Base-by-base conservation (phyloP, 2,113 vertebrate species). In the Pogonocichla stellata region DNA sequence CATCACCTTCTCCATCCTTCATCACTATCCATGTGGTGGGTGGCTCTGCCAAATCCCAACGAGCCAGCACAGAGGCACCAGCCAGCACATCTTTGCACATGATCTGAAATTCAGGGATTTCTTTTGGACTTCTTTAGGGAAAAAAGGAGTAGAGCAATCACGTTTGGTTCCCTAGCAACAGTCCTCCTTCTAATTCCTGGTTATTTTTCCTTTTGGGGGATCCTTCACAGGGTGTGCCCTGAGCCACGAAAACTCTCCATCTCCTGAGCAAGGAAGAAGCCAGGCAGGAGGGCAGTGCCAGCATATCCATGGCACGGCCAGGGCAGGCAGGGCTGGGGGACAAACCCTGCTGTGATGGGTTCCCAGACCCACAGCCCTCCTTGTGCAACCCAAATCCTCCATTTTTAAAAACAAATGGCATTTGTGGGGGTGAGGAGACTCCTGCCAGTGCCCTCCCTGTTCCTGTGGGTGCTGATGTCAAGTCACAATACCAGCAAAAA, bases 91-190 rank as follows among this genome's bases (percentile, higher is more conserved):
- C 48, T 23, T 24, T 53, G 47, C 64, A 53, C 36, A 16, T 58
- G 47, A 80, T 60, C 22, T 62, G 56, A 73, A 88, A 93, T 86
- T 43, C 86, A 43, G 83, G 83, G 86, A 73, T 94, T 93, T 92
- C 86, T 94, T 45, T 78, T 71, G 43, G 40, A 28, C 20, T 93
- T 26, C 34, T 87, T 62, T 10, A 54, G 60, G 66, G 47, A 36
- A 64, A 73, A 72, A 73, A 73, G 34, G 65, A 93, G 83, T 57
- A 34, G 67, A 89, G 86, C 12, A 6, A 79, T 92, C 80, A 25
- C 3, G 8, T 67, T 81, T 9, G 1, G 96, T 96, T 97, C 75
- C 97, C 90, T 96, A 96, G 96, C 96, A 97, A 97, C 96, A 26
- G 64, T 25, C 43, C 71, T 86, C 64, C 56, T 92, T 77, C 92